Percentiles rank a stretch among this genome's conserved stretches.
Evolutionary conservation across 2,797 vertebrate species (phyloP).

Genomic region (Leuciscus waleckii): DNA sequence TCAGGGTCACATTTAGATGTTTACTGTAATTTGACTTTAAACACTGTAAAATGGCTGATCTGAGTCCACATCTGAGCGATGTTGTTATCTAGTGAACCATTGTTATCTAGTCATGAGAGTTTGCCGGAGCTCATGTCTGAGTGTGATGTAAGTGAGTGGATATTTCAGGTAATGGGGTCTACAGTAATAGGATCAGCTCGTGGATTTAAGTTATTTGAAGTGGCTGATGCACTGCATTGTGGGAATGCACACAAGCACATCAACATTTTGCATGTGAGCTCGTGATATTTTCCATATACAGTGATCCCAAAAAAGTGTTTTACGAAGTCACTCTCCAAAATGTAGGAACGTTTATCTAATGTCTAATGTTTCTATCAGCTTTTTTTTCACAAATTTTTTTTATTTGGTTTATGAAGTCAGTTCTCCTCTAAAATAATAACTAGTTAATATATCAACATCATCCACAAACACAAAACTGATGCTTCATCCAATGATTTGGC

Average conservation of each 20-base stretch:
- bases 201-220: conserved; percentile 78
- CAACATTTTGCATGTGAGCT: conserved; percentile 45
- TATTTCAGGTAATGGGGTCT: conserved; percentile 78
- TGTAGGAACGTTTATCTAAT: not conserved
- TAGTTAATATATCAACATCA: not conserved
- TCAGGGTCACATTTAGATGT: not conserved
- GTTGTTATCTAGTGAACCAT: no score
- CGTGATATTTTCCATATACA: not conserved
- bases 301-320: not conserved
- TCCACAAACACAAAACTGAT: not conserved
- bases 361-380: not conserved
- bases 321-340: not conserved
- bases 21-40: not conserved
- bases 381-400: no score
- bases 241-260: conserved; percentile 16
- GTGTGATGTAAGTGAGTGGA: conserved; percentile 75
- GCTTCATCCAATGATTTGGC: not conserved
- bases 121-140: not conserved
- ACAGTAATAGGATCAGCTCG: conserved; percentile 79
- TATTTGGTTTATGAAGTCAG: not conserved
- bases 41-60: not conserved
- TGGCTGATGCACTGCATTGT: conserved; percentile 47
- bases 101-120: not conserved
- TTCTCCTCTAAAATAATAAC: not conserved
- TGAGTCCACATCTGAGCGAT: not conserved